Conservation (phyloP, 2,888 invertebrate genomes). For the Arrhopalites spinosus region DNA sequence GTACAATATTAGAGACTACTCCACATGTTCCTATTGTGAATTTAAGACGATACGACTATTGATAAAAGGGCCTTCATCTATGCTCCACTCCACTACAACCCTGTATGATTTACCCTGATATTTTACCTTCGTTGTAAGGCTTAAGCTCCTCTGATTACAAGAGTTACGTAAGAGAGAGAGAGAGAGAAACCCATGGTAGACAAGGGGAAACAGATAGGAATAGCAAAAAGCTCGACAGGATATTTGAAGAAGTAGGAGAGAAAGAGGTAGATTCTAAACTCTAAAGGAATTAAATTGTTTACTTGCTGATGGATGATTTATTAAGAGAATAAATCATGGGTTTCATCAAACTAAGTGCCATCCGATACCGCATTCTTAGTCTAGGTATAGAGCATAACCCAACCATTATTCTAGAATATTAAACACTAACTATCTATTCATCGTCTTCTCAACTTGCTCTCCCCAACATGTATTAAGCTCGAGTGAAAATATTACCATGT, state of each 20-base stretch:
- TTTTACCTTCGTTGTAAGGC: background rate
- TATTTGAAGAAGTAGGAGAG: background rate
- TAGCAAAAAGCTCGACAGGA: background rate
- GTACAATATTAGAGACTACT: too few relatives aligned
- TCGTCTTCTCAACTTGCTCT: background rate
- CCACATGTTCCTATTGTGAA: too few relatives aligned
- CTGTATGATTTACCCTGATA: background rate
- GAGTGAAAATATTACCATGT: too few relatives aligned
- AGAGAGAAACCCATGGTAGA: background rate
- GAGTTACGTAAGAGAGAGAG: background rate
- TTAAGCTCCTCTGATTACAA: background rate
- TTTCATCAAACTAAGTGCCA: conserved; percentile 17
- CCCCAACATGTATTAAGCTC: too few relatives aligned
- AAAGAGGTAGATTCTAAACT: conserved; percentile 5
- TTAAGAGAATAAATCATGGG: conserved; percentile 21
- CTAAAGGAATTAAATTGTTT: conserved; percentile 28
- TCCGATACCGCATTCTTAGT: background rate
- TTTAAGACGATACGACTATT: too few relatives aligned
- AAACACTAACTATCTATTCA: background rate
- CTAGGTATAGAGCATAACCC: too few relatives aligned
- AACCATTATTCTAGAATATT: background rate
- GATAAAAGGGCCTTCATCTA: too few relatives aligned
- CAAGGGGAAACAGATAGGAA: background rate
- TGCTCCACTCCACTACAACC: too few relatives aligned
- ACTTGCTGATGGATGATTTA: conserved; percentile 23